Base-by-base conservation (phyloP, 1,140 invertebrate species). In the Sesamia nonagrioides region DNA sequence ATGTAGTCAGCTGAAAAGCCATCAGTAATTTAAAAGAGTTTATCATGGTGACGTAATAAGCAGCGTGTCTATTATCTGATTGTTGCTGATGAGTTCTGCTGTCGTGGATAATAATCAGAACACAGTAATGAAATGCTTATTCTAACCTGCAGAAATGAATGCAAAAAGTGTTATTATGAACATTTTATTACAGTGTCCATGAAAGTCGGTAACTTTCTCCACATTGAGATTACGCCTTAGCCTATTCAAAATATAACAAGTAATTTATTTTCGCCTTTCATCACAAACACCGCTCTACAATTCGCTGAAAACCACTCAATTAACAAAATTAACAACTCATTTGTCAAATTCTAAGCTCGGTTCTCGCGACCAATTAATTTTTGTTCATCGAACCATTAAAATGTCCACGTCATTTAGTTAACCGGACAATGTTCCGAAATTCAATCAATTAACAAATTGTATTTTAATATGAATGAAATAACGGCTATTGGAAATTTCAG, bases 291-390 rank as follows among this genome's bases (percentile, higher is more conserved):
- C 11, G 18, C 17, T 5, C 4, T 40, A 27, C 21, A 50, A 33
- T 69, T 69, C 18, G 42, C 35, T 50, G 42, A 21, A 33, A 71
- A 18, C 48, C 33, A 35, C 18, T 71, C 48, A 71, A 21, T 37
- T 33, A 71, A 71, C 48, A 71, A 21, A 37, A 71, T 71, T 35
- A 71, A 54, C 48, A 54, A 54, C 33, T 50, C 40, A 54, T 71
- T 54, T 71, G 48, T 71, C 68, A 71, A 54, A 71, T 54, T 54
- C 68, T 71, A 71, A 71, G 48, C 68, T 9, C 68, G 54, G 68
- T 33, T 18, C 33, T 54, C 33, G 68, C 48, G 15, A 54, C 48
- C 33, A 71, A 71, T 71, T 71, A 71, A 54, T 71, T 71, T 71
- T 71, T 71, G 68, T 2, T 13, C n/a, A 71, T 35, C n/a, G 48